Conservation (phyloP, 2,888 invertebrate species). For the Dryomyza anilis region DNA sequence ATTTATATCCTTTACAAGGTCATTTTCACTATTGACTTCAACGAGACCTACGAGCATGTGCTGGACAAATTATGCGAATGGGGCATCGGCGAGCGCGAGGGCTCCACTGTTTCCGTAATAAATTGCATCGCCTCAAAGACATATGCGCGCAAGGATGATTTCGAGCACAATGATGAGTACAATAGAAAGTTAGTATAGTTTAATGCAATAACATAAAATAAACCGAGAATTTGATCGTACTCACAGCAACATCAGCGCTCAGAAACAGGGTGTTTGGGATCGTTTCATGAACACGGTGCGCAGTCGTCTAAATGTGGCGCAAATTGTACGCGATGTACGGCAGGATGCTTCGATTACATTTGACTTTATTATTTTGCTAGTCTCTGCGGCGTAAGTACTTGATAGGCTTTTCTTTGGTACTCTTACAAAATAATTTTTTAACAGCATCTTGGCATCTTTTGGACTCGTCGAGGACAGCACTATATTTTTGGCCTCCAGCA, state of each 20-base stretch:
- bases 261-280: constrained; percentile 63
- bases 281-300: constrained; percentile 71
- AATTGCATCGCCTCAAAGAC: constrained; percentile 66
- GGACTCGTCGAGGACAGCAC: constrained; percentile 77
- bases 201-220: neutral
- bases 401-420: neutral
- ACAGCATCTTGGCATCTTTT: constrained; percentile 71
- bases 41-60: constrained; percentile 67
- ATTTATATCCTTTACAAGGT: constrained; percentile 48
- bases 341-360: constrained; percentile 75
- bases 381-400: constrained; percentile 70
- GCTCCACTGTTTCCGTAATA: constrained; percentile 68
- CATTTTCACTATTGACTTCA: constrained; percentile 67
- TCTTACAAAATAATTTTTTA: constrained; percentile 28
- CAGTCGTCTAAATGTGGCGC: constrained; percentile 72
- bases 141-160: constrained; percentile 36
- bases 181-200: constrained; percentile 37
- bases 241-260: constrained; percentile 41
- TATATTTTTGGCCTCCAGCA: constrained; percentile 76
- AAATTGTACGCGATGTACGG: constrained; percentile 73
- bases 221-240: neutral
- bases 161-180: constrained; percentile 34
- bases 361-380: constrained; percentile 73
- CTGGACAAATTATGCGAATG: constrained; percentile 66
- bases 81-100: constrained; percentile 67